Base-by-base conservation (phyloP, 1,140 invertebrate genomes). In the Pseudomyrmex sp. region DNA sequence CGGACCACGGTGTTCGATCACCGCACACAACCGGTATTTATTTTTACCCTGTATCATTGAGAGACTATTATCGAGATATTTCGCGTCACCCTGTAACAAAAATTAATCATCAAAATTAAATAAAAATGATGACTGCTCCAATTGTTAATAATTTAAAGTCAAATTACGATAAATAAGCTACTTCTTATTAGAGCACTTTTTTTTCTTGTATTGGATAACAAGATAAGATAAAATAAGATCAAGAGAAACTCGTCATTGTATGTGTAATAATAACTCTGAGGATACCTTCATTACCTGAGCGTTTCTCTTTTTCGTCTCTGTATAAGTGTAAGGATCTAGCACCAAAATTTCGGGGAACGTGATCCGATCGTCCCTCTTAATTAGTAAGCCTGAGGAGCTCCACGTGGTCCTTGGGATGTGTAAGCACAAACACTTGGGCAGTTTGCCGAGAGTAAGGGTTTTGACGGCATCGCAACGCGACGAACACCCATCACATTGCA, bases 1-100 rank as follows among this genome's bases (percentile, higher is more conserved):
- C 87, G 97, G 96, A 20, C 98, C 98, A 63, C 97, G 95, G 94
- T 99, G 98, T 59, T 98, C 98, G n/a, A 99, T 96, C 0, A 98
- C 98, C 1, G 98, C 96, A 87, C 96, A 95, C 59, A 99, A 95
- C 88, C 96, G 95, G 93, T 98, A 99, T 68, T 93, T 90, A 80
- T 95, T 92, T 85, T 93, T 95, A 52, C 90, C 90, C 46, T 91
- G 84, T 20, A 82, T 88, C 3, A 82, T 65, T n/a, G 73, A 72
- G 72, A 89, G 84, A 80, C 20, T n/a, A 12, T 86, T 89, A 59
- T 82, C 86, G 12, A 92, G 75, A 62, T 88, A 85, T 82, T 92
- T 87, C 1, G 90, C 83, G 48, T 88, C 87, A 35, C 90, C 91
- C 93, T 93, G 26, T 26, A 83, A 89, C 84, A 72, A 70, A 10